Evolutionary conservation across 2,797 vertebrate species (phyloP).

Genomic region (Kryptolebias ocellatus): DNA sequence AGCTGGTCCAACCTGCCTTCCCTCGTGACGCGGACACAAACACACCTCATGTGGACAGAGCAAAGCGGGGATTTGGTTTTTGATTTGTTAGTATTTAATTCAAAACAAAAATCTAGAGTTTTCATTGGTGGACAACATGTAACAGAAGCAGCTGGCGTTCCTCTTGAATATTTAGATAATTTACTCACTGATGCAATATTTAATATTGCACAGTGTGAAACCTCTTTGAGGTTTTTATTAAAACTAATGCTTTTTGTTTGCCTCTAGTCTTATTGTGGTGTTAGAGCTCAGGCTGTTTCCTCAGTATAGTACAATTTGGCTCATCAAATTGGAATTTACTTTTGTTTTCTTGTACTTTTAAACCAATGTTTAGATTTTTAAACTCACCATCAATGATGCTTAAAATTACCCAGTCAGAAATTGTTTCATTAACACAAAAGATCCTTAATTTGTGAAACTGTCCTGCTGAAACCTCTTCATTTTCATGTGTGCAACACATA

Average conservation of each 20-base stretch:
- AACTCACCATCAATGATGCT: background rate
- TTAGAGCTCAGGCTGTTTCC: background rate
- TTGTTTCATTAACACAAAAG: background rate
- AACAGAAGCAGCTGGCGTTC: too few species aligned
- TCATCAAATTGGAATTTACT: background rate
- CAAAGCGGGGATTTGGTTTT: background rate
- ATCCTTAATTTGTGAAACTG: too few species aligned
- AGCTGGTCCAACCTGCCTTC: constrained; percentile 7
- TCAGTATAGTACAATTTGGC: background rate
- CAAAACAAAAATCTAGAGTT: too few species aligned
- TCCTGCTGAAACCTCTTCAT: too few species aligned
- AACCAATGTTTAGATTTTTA: background rate
- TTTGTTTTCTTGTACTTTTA: constrained; percentile 4
- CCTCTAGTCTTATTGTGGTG: background rate
- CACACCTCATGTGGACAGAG: constrained; percentile 17
- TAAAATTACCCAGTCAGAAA: background rate
- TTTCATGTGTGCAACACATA: too few species aligned
- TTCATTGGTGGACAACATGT: background rate
- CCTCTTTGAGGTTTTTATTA: constrained; percentile 4
- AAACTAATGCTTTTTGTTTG: background rate
- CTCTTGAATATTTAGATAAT: background rate
- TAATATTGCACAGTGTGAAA: background rate
- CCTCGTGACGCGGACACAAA: constrained; percentile 3
- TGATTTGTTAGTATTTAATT: background rate
- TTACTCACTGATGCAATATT: background rate